A percentile compares a stretch with the other conserved stretches of the same genome.
These are phyloP conservation scores for pig (Sus scrofa) DNA, from an alignment of 2,113 vertebrate species.

Conservation along the genomic window T2T-Sscrofa CM000818.6:99489501-99490000, in stretches of 20 bases:
- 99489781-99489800: background rate
- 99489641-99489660: background rate
- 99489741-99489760: background rate
- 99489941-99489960: background rate
- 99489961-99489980: background rate
- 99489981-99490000: no score
- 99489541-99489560: background rate
- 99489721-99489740: background rate
- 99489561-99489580: background rate
- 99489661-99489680: background rate
- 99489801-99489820: background rate
- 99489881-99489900: slow-evolving; percentile 15
- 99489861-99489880: background rate
- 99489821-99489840: background rate
- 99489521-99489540: background rate
- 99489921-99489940: slow-evolving; percentile 11
- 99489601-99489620: background rate
- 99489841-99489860: background rate
- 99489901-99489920: background rate
- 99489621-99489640: background rate
- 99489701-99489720: background rate
- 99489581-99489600: background rate
- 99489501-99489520: slow-evolving; percentile 8
- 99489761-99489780: background rate
- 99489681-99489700: background rate